Percentiles rank a stretch among this genome's conserved stretches.
Evolutionary conservation across 2,888 invertebrate genomes (phyloP).

Genomic region (Melipona beecheii): DNA sequence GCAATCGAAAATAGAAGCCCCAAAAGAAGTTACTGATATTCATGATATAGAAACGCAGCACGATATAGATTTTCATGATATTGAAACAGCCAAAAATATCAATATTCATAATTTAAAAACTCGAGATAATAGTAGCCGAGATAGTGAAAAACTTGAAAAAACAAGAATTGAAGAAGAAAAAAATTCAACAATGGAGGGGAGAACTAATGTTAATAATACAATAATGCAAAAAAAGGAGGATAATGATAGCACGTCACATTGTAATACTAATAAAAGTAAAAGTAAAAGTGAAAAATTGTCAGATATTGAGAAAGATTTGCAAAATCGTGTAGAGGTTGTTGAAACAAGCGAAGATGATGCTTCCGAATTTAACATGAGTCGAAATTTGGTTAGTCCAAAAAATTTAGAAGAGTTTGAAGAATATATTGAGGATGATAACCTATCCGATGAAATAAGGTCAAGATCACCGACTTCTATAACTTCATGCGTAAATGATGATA

Average conservation of each 20-base stretch:
- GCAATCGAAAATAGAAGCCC: constrained; percentile 23
- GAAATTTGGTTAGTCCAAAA: constrained; percentile 42
- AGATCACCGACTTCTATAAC: background rate
- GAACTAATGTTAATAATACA: background rate
- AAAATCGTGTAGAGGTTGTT: background rate
- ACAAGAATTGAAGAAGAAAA: background rate
- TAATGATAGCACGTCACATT: background rate
- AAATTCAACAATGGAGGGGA: background rate
- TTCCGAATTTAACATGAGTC: constrained; percentile 30
- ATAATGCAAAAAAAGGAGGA: constrained; percentile 3
- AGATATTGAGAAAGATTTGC: background rate
- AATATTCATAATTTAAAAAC: constrained; percentile 16
- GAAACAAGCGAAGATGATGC: constrained; percentile 20
- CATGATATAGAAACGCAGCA: constrained; percentile 21
- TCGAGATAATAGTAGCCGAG: background rate
- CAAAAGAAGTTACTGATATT: background rate
- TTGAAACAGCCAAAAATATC: background rate
- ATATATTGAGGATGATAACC: constrained; percentile 6
- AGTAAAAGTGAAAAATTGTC: background rate
- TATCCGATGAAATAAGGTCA: background rate
- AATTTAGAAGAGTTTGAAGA: constrained; percentile 36
- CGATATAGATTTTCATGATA: constrained; percentile 3
- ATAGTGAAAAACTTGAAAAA: background rate
- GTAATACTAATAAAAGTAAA: background rate
- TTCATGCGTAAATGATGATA: background rate